These are phyloP conservation scores for Diceros bicornis DNA, from an alignment of 2,797 vertebrate genomes.

Conservation along the genomic window DNA sequence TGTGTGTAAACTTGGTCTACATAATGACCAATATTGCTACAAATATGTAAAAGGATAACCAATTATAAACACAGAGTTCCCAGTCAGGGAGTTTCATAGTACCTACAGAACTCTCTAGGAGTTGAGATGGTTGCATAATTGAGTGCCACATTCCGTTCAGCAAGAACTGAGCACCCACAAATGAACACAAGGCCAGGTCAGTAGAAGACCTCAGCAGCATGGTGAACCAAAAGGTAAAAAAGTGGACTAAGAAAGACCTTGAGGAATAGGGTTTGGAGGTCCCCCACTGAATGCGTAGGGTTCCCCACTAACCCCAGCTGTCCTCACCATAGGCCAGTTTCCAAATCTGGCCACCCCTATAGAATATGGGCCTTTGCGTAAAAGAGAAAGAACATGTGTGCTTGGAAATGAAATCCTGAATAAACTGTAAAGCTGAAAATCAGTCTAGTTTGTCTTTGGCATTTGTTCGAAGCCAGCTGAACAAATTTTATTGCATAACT, in stretches of 20 bases:
- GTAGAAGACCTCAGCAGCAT: conserved; percentile 3
- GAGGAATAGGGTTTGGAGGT: neutral
- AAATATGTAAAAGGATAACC: conserved; percentile 23
- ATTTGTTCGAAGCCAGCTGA: conserved; percentile 48
- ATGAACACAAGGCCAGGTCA: conserved; percentile 17
- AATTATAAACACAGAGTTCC: neutral
- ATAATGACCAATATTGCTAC: neutral
- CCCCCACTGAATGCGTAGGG: neutral
- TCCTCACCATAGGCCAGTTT: neutral
- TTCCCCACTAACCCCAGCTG: neutral
- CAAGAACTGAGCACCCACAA: conserved; percentile 29
- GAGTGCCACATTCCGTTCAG: conserved; percentile 20
- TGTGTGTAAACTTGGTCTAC: conserved; percentile 10
- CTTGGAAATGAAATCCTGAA: conserved; percentile 64
- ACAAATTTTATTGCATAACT: conserved; percentile 15
- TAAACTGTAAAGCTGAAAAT: conserved; percentile 43
- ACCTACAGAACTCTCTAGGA: neutral
- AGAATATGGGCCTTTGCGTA: conserved; percentile 16
- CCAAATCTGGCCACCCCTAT: conserved; percentile 3
- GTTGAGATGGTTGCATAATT: neutral
- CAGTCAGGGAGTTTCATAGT: neutral
- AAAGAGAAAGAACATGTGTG: conserved; percentile 50
- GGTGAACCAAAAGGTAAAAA: neutral
- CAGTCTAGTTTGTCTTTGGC: conserved; percentile 20
- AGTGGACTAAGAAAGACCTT: neutral